Percentiles rank a stretch among this genome's conserved stretches.
Conservation (phyloP, 2,888 invertebrate species). For the Stictocephala bisonia region DNA sequence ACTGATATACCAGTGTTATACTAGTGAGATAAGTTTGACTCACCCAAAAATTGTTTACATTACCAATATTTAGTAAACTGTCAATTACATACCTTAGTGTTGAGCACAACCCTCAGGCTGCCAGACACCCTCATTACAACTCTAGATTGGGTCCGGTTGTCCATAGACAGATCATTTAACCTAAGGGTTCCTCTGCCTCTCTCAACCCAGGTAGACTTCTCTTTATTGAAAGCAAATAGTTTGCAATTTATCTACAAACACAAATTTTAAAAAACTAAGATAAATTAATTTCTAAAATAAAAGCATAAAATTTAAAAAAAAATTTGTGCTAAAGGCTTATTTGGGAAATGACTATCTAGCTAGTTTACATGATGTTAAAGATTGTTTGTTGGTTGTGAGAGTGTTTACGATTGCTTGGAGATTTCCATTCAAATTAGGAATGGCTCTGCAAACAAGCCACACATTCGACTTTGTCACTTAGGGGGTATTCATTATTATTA, state of each 20-base stretch:
- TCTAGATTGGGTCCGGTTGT: constrained; percentile 70
- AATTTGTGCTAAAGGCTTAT: background rate
- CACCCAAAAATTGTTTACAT: too few species aligned
- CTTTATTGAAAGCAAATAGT: constrained; percentile 87
- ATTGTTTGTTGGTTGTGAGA: too few species aligned
- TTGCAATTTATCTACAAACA: constrained; percentile 79
- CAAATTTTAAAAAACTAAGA: background rate
- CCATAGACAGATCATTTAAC: constrained; percentile 76
- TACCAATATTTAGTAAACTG: background rate
- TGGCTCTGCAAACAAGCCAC: too few species aligned
- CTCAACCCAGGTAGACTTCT: constrained; percentile 81
- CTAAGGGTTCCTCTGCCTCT: constrained; percentile 89
- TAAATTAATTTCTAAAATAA: background rate
- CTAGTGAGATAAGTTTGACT: too few species aligned
- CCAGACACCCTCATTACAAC: constrained; percentile 91
- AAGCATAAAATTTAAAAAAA: background rate
- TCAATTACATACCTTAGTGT: constrained; percentile 77
- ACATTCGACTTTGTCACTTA: too few species aligned
- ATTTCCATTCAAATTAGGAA: too few species aligned
- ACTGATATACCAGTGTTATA: too few species aligned
- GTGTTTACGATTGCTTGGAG: too few species aligned
- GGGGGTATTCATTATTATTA: too few species aligned
- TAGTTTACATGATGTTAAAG: too few species aligned
- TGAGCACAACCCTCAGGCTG: constrained; percentile 88
- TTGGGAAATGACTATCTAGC: background rate